Conservation (phyloP, 2,113 vertebrate genomes). For the Apodemus sylvaticus region DNA sequence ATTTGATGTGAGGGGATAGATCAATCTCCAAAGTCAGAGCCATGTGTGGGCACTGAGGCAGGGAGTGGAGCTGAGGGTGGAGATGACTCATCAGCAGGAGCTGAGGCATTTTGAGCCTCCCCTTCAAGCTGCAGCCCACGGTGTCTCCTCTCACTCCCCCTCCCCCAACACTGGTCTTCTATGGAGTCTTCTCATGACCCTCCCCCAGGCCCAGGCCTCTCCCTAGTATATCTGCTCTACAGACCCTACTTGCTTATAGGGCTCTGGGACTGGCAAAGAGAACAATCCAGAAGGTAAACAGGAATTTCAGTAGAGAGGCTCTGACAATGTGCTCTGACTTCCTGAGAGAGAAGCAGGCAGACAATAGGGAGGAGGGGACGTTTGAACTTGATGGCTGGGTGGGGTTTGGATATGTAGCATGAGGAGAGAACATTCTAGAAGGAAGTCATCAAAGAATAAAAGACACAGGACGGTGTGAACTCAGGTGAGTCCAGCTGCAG, state of each 20-base stretch:
- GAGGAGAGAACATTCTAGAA: background rate
- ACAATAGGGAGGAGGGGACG: background rate
- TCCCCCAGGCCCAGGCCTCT: background rate
- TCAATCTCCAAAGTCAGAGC: background rate
- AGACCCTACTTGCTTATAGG: background rate
- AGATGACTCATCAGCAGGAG: background rate
- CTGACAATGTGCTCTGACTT: background rate
- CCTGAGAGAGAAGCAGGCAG: background rate
- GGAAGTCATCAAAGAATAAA: background rate
- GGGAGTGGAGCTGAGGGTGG: background rate
- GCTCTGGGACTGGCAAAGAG: rapidly evolving
- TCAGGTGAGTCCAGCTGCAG: background rate
- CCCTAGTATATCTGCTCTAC: background rate
- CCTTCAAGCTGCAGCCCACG: rapidly evolving
- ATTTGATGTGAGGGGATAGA: background rate
- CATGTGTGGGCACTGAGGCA: background rate
- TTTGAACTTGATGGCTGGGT: background rate
- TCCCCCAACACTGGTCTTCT: background rate
- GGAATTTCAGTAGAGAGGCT: background rate
- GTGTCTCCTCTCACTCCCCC: background rate
- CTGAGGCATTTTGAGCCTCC: background rate
- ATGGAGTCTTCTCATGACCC: background rate
- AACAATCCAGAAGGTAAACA: background rate
- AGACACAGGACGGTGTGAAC: background rate
- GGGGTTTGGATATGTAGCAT: background rate